Percentiles rank a stretch among this genome's conserved stretches.
Evolutionary conservation across 2,797 vertebrate species (phyloP).

Genomic region (Poeciliopsis turneri): DNA sequence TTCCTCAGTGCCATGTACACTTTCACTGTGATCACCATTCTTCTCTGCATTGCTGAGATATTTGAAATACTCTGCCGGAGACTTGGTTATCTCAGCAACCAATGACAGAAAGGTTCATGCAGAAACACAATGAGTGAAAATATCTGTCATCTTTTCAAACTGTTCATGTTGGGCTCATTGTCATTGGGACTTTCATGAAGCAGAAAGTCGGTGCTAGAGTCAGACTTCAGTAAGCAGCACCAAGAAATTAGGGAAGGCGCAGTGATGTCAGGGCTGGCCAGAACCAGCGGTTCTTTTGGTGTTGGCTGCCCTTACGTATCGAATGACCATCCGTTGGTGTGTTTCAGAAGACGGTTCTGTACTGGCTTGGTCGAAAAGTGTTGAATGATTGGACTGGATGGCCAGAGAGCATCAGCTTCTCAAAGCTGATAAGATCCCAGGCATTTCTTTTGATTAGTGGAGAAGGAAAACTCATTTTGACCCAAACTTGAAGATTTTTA

Average conservation of each 20-base stretch:
- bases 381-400: constrained; percentile 50
- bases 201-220: constrained; percentile 31
- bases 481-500: neutral
- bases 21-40: constrained; percentile 88
- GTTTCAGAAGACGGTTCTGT: constrained; percentile 56
- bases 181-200: constrained; percentile 42
- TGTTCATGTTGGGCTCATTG: constrained; percentile 33
- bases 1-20: constrained; percentile 92
- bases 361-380: constrained; percentile 22
- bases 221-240: constrained; percentile 38
- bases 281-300: constrained; percentile 40
- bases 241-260: constrained; percentile 26
- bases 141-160: constrained; percentile 15
- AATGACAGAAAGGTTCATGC: constrained; percentile 60
- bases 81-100: constrained; percentile 82
- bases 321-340: constrained; percentile 35
- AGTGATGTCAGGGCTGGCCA: constrained; percentile 27
- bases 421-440: constrained; percentile 22
- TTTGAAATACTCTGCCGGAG: constrained; percentile 88
- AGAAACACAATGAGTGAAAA: constrained; percentile 15
- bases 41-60: constrained; percentile 86
- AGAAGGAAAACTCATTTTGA: neutral
- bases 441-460: constrained; percentile 4
- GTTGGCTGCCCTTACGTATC: constrained; percentile 37
- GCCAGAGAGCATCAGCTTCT: constrained; percentile 27